phyloP scores from a whole-genome alignment of 2,888 invertebrate species.

The Saturnia japonica region DNA sequence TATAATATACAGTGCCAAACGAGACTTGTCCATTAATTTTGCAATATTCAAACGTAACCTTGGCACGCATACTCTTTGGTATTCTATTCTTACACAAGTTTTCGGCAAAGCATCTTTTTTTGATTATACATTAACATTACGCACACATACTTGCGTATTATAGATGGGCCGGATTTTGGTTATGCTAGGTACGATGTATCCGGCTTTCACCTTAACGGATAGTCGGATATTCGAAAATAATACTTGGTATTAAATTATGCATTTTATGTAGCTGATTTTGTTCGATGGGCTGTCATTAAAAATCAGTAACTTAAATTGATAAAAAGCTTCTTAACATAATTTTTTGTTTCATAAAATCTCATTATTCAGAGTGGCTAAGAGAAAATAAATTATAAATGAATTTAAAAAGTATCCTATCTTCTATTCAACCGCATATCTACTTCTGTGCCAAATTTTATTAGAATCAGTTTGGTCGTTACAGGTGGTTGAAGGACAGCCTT shows the following conservation, averaged over 20 bases:
- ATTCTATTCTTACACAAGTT: slow-evolving; percentile 14
- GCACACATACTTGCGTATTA: neutral
- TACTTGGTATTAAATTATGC: neutral
- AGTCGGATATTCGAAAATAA: neutral
- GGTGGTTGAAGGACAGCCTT: too few relatives aligned
- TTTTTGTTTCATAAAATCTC: neutral
- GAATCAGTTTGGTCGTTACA: neutral
- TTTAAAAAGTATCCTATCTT: neutral
- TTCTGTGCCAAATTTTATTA: neutral
- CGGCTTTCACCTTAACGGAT: neutral
- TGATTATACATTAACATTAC: neutral
- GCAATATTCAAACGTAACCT: slow-evolving; percentile 1
- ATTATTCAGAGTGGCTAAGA: neutral
- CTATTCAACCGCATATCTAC: neutral
- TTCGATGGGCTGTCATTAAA: neutral
- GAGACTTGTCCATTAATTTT: slow-evolving; percentile 10
- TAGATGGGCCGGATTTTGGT: neutral
- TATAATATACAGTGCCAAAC: neutral
- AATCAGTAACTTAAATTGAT: neutral
- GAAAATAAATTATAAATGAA: too few relatives aligned
- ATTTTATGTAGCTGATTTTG: neutral
- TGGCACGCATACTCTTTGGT: slow-evolving; percentile 3
- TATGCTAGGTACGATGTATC: neutral
- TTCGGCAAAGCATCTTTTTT: slow-evolving; percentile 1
- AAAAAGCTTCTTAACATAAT: neutral